A percentile compares a stretch with the other conserved stretches of the same genome.
Conservation (phyloP, 2,113 vertebrate species). For the Cyanocitta stelleri region DNA sequence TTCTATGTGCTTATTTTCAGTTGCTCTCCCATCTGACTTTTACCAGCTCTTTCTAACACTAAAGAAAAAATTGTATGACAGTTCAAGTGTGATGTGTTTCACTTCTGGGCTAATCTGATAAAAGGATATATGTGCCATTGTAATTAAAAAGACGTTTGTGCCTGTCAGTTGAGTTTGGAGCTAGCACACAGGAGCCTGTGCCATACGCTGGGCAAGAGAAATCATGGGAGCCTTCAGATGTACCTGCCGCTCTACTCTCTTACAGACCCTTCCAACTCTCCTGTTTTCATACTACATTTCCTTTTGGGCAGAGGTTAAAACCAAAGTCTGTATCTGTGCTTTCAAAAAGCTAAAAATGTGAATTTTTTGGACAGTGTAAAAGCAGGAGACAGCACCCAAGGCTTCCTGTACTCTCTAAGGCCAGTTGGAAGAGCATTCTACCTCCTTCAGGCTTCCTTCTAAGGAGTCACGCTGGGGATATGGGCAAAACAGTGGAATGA, state of each 20-base stretch:
- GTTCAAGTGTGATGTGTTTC: neutral
- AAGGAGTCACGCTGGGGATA: fast-evolving
- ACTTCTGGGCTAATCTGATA: neutral
- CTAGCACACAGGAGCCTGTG: neutral
- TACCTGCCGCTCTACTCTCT: neutral
- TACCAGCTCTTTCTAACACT: neutral
- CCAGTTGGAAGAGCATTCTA: neutral
- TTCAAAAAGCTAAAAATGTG: neutral
- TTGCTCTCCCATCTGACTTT: neutral
- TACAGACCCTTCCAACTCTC: neutral
- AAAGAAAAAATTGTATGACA: neutral
- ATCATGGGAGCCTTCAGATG: neutral
- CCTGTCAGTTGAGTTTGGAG: neutral
- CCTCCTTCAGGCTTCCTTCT: neutral
- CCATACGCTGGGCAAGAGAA: neutral
- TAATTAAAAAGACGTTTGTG: neutral
- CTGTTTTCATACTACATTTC: neutral
- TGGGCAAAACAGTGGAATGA: neutral
- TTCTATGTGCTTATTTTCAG: neutral
- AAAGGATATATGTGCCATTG: neutral
- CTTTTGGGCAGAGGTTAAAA: neutral
- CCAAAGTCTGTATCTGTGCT: neutral
- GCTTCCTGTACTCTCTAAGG: neutral
- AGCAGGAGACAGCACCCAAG: neutral
- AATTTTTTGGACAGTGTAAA: neutral